Evolutionary conservation across 2,113 vertebrate genomes (phyloP), one percentile per base, ranked within the genome.

Genomic region (Trogon surrucura): DNA sequence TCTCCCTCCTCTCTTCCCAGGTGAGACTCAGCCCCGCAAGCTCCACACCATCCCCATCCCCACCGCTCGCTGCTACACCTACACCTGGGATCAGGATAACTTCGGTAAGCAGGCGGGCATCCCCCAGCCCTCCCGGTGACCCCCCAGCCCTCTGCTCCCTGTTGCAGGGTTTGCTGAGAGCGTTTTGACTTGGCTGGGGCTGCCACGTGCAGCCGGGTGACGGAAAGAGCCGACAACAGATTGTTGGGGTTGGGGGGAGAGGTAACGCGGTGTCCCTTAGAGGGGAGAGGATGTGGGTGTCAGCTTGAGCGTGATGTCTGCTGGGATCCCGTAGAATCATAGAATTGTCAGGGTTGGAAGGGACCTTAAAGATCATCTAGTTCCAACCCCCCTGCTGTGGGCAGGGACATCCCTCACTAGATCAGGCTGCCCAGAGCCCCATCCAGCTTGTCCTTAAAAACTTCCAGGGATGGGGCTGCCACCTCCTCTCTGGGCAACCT

Each of bases 61-160:
- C 0, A 97, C 98, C 0, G 98, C 99, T 82, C 99, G 99, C 88
- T 99, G 99, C 94, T 98, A 98, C 95, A 98, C 98, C 70, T 99
- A 99, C 93, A 98, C 97, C 96, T 99, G 99, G 99, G 99, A 98
- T 86, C 98, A 99, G 80, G 99, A 99, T 94, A 99, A 99, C 95
- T 99, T 99, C 41, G 99, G 99, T 99, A 98, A 98, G 98, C 5
- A 41, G 1, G 48, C 30, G 47, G 15, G 14, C 7, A 8, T 30
- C 22, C n/a, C 21, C n/a, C 6, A 1, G 19, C 25, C 32, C 34
- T 54, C 18, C 34, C 6, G 11, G 16, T 6, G 54, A 53, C 21
- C 57, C 21, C 0, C 0, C 17, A 80, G 11, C 32, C 21, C 34
- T 11, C 44, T 30, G 62, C 34, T 69, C 34, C 67, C 23, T 1